Conservation (phyloP, 2,888 invertebrate species). For the Pseudococcus jackbeardsleyi region DNA sequence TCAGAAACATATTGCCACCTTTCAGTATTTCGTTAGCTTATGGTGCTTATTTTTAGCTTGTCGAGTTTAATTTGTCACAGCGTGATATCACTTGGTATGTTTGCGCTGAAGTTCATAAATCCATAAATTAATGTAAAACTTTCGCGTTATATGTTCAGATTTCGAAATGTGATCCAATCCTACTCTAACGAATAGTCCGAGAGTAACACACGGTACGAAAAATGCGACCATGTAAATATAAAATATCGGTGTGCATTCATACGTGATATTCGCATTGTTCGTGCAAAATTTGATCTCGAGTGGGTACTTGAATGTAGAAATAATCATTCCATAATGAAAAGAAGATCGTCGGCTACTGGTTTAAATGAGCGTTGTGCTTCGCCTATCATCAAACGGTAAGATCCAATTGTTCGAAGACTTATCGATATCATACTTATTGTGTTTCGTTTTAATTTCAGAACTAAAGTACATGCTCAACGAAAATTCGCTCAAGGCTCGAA, state of each 20-base stretch:
- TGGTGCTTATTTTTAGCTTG: not conserved
- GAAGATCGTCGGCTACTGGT: slow-evolving; percentile 49
- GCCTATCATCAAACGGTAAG: slow-evolving; percentile 53
- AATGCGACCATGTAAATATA: not conserved
- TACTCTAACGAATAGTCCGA: not conserved
- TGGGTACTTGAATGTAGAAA: slow-evolving; percentile 12
- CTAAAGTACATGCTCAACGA: slow-evolving; percentile 87
- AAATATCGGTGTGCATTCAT: slow-evolving; percentile 36
- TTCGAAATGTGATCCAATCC: not conserved
- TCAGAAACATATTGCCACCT: not conserved
- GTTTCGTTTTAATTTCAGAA: slow-evolving; percentile 71
- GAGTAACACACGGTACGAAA: not conserved
- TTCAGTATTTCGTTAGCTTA: not conserved
- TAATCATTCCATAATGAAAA: slow-evolving; percentile 48
- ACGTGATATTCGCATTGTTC: slow-evolving; percentile 52
- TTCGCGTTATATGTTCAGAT: not conserved
- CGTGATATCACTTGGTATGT: not conserved
- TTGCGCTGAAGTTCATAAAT: too few species aligned
- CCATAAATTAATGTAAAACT: not conserved
- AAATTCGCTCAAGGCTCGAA: slow-evolving; percentile 84
- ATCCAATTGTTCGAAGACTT: not conserved
- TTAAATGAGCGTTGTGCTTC: slow-evolving; percentile 27
- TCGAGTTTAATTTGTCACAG: not conserved
- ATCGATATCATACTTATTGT: not conserved
- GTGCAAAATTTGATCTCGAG: not conserved